Evolutionary conservation across 1,140 invertebrate genomes (phyloP), one percentile per base, ranked within the genome.

Genomic region (Cydia amplana): DNA sequence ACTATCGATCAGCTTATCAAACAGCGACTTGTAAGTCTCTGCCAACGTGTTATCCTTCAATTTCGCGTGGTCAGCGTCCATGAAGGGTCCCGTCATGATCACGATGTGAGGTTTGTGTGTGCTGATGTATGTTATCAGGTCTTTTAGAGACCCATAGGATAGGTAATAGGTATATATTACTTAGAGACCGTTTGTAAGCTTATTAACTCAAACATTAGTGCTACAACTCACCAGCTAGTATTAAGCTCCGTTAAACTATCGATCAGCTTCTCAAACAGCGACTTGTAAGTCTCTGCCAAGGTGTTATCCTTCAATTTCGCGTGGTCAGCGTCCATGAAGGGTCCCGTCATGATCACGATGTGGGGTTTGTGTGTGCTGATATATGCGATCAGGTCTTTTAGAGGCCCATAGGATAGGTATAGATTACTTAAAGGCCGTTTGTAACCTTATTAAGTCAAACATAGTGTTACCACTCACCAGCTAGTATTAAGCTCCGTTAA

Each of bases 51-150:
- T 92, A 73, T 95, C 94, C 55, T 93, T 90, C 40, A 97, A 88
- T 28, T 94, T 91, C 1, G 93, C 87, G 88, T 97, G 95, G 73
- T 94, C 94, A 6, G 92, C 89, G 83, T 98, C 97, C 43, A 98
- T 82, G 82, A 98, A 97, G 5, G 98, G 97, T 0, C 98, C 98
- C 6, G 96, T 94, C 70, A 98, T 91, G 79, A 99, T 94, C 36
- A 97, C 36, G 40, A 46, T 16, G 1, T 46, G 43, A 16, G 14
- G 43, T 46, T 46, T 46, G 12, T 16, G 12, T 46, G 43, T 1
- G 43, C 43, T 16, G 9, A 40, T 4, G 7, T 40, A 40, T 10
- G 36, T 4, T 40, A 10, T 7, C 7, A 40, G 0, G 36, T 40
- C 32, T 36, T 1, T 28, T 28, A 28, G 28, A 3, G 3, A 4